Conservation (phyloP, 2,113 vertebrate species). For the Corythornis cristatus region DNA sequence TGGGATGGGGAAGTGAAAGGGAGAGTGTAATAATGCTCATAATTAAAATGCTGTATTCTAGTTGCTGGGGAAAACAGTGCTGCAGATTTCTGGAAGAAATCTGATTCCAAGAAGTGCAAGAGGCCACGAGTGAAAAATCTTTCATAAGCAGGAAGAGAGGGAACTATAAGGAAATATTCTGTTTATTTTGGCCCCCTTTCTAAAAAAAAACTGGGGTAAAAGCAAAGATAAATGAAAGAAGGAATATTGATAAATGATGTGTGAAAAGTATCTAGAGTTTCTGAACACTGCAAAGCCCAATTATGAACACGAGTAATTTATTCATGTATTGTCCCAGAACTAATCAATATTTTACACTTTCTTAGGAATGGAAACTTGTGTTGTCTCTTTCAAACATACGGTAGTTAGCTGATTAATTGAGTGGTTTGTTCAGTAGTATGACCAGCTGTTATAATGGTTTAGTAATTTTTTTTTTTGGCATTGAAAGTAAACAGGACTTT, state of each 20-base stretch:
- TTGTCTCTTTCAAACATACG: constrained; percentile 48
- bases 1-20: constrained; percentile 22
- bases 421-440: constrained; percentile 50
- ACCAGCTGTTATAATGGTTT: constrained; percentile 35
- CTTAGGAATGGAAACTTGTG: background rate
- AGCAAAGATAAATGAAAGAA: constrained; percentile 44
- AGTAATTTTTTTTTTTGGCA: constrained; percentile 48
- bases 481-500: constrained; percentile 12
- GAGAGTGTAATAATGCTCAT: constrained; percentile 58
- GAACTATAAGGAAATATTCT: constrained; percentile 59
- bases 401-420: constrained; percentile 66
- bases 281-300: constrained; percentile 9
- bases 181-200: constrained; percentile 63
- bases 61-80: constrained; percentile 26
- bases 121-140: constrained; percentile 64
- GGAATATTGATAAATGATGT: constrained; percentile 49
- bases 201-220: constrained; percentile 36
- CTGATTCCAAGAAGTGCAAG: constrained; percentile 65
- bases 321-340: constrained; percentile 21
- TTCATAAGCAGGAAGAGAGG: constrained; percentile 68
- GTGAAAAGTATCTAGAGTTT: constrained; percentile 33
- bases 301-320: constrained; percentile 16
- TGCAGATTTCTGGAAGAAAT: constrained; percentile 60
- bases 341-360: constrained; percentile 57
- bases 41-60: constrained; percentile 64